These are phyloP conservation scores for Torymus aiolomorphi DNA, from an alignment of 2,888 invertebrate genomes.

Conservation along the genomic window DNA sequence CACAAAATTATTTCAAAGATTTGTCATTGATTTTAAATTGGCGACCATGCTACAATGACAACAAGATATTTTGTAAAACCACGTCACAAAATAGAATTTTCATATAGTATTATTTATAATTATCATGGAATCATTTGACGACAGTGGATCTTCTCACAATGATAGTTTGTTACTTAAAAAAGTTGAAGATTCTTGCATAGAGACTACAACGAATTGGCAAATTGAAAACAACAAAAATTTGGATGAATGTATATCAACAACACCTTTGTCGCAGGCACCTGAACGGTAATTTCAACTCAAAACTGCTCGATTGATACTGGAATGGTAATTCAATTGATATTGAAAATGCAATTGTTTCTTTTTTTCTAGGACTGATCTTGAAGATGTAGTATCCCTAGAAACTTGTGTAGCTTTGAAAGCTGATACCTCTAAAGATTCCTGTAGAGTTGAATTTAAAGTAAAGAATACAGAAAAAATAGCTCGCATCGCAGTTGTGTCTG, in stretches of 20 bases:
- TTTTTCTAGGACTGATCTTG: conserved; percentile 69
- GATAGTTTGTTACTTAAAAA: conserved; percentile 4
- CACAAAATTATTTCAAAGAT: conserved; percentile 1
- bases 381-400: conserved; percentile 71
- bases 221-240: conserved; percentile 65
- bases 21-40: conserved; percentile 26
- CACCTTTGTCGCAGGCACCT: conserved; percentile 55
- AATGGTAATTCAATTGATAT: neutral
- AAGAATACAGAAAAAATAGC: conserved; percentile 69
- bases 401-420: conserved; percentile 66
- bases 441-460: conserved; percentile 69
- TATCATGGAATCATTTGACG: conserved; percentile 39
- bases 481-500: conserved; percentile 73
- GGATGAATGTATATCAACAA: conserved; percentile 64
- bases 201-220: conserved; percentile 66
- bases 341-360: conserved; percentile 19
- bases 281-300: conserved; percentile 61
- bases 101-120: neutral
- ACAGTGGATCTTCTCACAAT: conserved; percentile 8
- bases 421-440: conserved; percentile 62
- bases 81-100: neutral
- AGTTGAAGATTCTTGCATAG: conserved; percentile 20
- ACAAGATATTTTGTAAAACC: neutral
- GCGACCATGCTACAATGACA: conserved; percentile 14
- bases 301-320: too few species aligned